Evolutionary conservation across 2,113 vertebrate genomes (phyloP).

Genomic region (Rissa tridactyla): DNA sequence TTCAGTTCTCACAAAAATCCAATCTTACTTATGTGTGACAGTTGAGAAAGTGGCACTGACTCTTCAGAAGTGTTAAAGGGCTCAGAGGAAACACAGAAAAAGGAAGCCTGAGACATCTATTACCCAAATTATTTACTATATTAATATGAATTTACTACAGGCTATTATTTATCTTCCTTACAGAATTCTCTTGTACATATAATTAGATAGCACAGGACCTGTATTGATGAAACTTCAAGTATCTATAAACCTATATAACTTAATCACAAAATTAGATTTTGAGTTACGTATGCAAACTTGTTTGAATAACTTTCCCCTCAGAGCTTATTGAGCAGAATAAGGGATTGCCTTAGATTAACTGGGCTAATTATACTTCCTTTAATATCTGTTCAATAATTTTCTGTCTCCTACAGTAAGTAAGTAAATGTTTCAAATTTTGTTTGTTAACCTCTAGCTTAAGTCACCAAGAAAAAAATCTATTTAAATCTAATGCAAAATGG

Average conservation of each 20-base stretch:
- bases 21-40: background rate
- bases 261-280: slow-evolving; percentile 36
- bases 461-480: background rate
- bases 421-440: slow-evolving; percentile 25
- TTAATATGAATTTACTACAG: background rate
- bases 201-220: background rate
- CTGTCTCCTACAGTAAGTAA: background rate
- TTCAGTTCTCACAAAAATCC: background rate
- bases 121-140: background rate
- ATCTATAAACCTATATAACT: background rate
- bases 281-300: slow-evolving; percentile 16
- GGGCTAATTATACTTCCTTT: slow-evolving; percentile 55
- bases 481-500: background rate
- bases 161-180: background rate
- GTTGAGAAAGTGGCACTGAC: background rate
- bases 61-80: background rate
- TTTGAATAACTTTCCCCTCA: slow-evolving; percentile 26
- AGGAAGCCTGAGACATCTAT: background rate
- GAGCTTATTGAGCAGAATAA: slow-evolving; percentile 48
- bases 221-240: background rate
- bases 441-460: background rate
- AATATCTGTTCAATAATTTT: slow-evolving; percentile 51
- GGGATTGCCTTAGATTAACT: slow-evolving; percentile 56
- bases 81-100: background rate
- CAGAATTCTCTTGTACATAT: background rate